These are phyloP conservation scores for Cyprinodon diabolis DNA, from an alignment of 2,797 vertebrate species.

Conservation along the genomic window DNA sequence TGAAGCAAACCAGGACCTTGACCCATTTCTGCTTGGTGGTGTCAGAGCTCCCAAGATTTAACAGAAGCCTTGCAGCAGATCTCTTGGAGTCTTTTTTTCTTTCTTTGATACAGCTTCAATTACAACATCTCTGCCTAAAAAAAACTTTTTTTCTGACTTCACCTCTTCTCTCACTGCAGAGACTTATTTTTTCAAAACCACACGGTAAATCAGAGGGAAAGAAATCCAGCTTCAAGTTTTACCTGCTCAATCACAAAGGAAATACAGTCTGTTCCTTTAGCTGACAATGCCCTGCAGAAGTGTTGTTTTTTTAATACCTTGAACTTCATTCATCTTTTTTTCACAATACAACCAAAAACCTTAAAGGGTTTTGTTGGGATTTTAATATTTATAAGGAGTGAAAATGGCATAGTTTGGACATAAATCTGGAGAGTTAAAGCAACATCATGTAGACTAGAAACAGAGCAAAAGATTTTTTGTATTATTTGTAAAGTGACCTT, in stretches of 20 bases:
- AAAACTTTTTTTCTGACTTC: constrained; percentile 34
- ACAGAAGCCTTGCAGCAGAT: constrained; percentile 43
- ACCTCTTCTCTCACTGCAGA: constrained; percentile 15
- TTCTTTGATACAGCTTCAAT: constrained; percentile 43
- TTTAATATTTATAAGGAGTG: neutral
- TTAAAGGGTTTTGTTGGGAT: neutral
- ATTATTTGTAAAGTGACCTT: no score
- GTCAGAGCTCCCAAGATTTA: constrained; percentile 56
- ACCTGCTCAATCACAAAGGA: constrained; percentile 6
- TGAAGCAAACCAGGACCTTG: constrained; percentile 57
- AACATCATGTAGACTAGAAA: neutral
- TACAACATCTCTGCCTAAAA: constrained; percentile 17
- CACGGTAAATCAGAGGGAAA: constrained; percentile 35
- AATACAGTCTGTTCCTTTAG: neutral
- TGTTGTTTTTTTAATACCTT: neutral
- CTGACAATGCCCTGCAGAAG: neutral
- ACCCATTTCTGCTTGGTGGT: constrained; percentile 56
- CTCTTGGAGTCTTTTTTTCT: constrained; percentile 38
- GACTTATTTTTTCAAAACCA: constrained; percentile 36
- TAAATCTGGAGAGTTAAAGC: neutral
- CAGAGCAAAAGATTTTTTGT: no score
- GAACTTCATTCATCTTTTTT: neutral
- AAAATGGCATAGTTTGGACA: neutral
- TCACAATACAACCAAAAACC: neutral
- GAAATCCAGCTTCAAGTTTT: constrained; percentile 5